Evolutionary conservation across 1,140 invertebrate species (phyloP), one percentile per base, ranked within the genome.

Genomic region (Rhyacophila brunnea): DNA sequence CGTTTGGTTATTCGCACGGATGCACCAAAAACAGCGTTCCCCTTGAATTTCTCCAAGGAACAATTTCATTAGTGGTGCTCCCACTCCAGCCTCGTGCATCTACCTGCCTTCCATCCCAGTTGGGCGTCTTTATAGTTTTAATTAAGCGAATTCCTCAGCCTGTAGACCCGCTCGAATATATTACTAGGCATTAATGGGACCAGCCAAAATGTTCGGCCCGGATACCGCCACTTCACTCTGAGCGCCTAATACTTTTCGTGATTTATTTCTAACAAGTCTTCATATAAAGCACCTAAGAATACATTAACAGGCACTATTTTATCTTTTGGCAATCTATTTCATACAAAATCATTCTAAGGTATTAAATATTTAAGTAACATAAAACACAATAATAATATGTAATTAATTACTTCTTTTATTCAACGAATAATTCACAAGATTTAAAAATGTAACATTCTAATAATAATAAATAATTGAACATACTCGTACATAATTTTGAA

Each of bases 81-180:
- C 34, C 52, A 23, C 32, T 20, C 15, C 17, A 32, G 6, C 1
- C 34, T 40, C 14, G 5, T 34, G n/a, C 14, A 38, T 28, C 15
- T 40, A 6, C 19, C 38, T 19, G 11, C 18, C 32, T 20, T 19
- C 47, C 42, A 10, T 14, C 19, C 34, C 58, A 48, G 40, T 43
- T 36, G 44, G 48, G 51, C 53, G 62, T 64, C 62, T 64, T 64
- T 64, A 64, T 64, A 64, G 62, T 64, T 64, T 64, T 64, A 64
- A 64, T 64, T 64, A 64, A 64, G 62, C 50, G 56, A 46, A 64
- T 64, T 64, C 62, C 62, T 54, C 34, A 54, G 14, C 13, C 23
- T 28, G 23, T 28, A 28, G 23, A 28, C 23, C 23, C 17, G 20
- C 44, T 38, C 40, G 55, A 63, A 63, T 63, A 58, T 58, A 63